Evolutionary conservation across 2,113 vertebrate species (phyloP), one percentile per base, ranked within the genome.

Genomic region (Oncorhynchus keta): DNA sequence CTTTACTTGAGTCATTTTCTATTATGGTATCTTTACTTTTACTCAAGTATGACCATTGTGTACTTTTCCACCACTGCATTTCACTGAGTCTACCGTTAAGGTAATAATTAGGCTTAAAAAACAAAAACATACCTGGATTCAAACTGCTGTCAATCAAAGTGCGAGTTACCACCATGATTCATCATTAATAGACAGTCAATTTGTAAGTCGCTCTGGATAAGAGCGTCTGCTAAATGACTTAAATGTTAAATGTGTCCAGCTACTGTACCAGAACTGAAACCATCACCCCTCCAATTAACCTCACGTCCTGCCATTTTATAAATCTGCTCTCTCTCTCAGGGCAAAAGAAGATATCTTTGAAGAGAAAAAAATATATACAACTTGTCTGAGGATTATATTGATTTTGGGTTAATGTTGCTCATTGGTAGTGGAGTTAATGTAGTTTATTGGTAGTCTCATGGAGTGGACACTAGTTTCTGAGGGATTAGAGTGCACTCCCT

Each of bases 401-500:
- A 90, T 88, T 87, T 80, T 70, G 72, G 65, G 75, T 75, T 30
- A 79, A 73, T 51, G 77, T 74, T 9, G 0, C 39, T 39, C 39
- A 39, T 39, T 39, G 8, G 8, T 39, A 9, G 8, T 39, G 35
- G 35, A 8, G 35, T 39, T 39, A 39, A 39, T 8, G 75, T 62
- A 71, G 77, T 59, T 62, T 72, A 76, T 87, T 90, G 70, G 69
- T 80, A 90, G 85, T 88, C 84, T 76, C 55, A 76, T 30, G 70
- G 70, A 76, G 69, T 76, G 32, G 20, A 75, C 45, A 49, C 72
- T 72, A 30, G 8, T 77, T 72, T 76, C 30, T 76, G 73, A 80
- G 71, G 73, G 72, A 81, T 65, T 71, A 48, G 24, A 79, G 62
- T 16, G 66, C 78, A 77, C 70, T 71, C 65, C 65, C 68, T 28